phyloP scores from a whole-genome alignment of 1,140 invertebrate genomes.

The Eurosta solidaginis region DNA sequence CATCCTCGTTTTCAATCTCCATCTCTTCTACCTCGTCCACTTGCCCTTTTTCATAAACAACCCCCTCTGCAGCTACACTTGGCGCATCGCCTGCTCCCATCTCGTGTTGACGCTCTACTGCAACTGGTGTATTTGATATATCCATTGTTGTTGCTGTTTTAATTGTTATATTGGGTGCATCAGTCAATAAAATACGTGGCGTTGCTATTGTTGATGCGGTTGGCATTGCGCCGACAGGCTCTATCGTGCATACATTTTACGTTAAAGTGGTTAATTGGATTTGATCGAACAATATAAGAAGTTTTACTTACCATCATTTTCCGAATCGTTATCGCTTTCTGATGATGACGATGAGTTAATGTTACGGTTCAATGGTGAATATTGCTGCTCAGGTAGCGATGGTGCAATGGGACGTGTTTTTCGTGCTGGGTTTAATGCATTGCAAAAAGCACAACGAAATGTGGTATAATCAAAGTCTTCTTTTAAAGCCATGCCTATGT shows the following conservation, averaged over 20 bases:
- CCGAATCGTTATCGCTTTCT: background rate
- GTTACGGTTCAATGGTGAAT: background rate
- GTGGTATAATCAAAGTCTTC: constrained; percentile 96
- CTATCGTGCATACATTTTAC: background rate
- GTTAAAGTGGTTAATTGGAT: background rate
- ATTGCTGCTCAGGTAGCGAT: constrained; percentile 36
- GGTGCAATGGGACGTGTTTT: constrained; percentile 82
- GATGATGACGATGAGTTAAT: background rate
- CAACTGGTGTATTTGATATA: background rate
- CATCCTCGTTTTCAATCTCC: background rate
- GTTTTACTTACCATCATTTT: background rate
- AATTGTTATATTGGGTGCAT: background rate
- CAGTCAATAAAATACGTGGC: background rate
- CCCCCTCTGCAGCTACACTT: background rate
- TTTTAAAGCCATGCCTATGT: constrained; percentile 85
- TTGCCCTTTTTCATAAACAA: background rate
- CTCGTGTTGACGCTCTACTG: background rate
- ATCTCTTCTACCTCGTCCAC: background rate
- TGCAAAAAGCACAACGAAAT: constrained; percentile 89
- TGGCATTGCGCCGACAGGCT: background rate
- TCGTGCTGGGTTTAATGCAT: constrained; percentile 77
- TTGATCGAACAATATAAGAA: too few species aligned
- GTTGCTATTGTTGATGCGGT: background rate
- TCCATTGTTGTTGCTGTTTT: background rate
- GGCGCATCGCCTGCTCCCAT: constrained; percentile 1